These are phyloP conservation scores for Colinus virginianus DNA, from an alignment of 2,113 vertebrate genomes.

Conservation along the genomic window DNA sequence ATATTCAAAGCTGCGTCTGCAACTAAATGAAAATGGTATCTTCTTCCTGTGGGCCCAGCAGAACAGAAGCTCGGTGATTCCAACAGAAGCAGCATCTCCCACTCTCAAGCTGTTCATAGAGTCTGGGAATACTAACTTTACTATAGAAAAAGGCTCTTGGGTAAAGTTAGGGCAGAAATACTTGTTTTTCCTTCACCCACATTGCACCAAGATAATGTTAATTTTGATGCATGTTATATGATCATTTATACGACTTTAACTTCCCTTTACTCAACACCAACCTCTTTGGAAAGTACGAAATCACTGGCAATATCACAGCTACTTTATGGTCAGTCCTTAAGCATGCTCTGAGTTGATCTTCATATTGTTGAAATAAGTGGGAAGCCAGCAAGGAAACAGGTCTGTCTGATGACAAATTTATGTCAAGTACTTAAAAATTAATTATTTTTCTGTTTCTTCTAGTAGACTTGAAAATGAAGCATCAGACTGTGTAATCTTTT, in stretches of 20 bases:
- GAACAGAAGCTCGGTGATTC: neutral
- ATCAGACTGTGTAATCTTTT: neutral
- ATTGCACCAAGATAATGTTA: neutral
- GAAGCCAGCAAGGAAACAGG: neutral
- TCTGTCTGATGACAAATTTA: neutral
- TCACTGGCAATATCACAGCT: neutral
- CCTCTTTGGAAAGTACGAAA: neutral
- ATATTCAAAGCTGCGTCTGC: neutral
- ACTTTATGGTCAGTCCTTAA: neutral
- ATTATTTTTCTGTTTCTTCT: neutral
- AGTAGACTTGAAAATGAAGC: neutral
- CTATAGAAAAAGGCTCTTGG: neutral
- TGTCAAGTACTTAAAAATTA: neutral
- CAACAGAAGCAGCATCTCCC: neutral
- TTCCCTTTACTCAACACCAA: neutral
- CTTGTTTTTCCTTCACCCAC: neutral
- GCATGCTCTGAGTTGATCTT: neutral
- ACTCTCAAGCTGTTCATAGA: neutral
- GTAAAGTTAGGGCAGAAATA: neutral
- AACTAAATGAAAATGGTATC: neutral
- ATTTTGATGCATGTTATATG: neutral
- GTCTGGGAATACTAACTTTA: neutral
- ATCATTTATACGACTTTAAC: neutral
- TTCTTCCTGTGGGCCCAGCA: neutral
- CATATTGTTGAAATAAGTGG: neutral